Evolutionary conservation across 1,140 invertebrate genomes (phyloP), one percentile per base, ranked within the genome.

Genomic region (Heliconius congener): DNA sequence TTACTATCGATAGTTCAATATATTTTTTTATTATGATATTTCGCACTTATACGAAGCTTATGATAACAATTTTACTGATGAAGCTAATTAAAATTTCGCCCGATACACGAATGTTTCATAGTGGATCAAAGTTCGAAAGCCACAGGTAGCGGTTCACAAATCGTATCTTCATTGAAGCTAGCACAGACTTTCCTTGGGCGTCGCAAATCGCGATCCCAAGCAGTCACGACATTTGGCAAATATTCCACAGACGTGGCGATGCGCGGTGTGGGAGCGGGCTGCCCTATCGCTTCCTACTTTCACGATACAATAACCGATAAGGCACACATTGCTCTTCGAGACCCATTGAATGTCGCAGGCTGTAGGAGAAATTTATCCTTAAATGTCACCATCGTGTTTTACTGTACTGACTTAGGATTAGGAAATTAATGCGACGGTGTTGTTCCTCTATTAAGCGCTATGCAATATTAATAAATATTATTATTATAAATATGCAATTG

Each of bases 221-320:
- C 90, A 88, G 93, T 94, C 93, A 94, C 92, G 93, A 94, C 92
- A 90, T 88, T 93, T 93, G 91, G 92, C 90, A 93, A 94, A 93
- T 93, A 93, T 92, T 94, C 90, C 86, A 86, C 85, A 87, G 86
- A 91, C 88, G 88, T 87, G 87, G 89, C 82, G 86, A 86, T 85
- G 88, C 83, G 85, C 85, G 89, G 86, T 93, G 91, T 94, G 93
- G 93, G 92, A 94, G 93, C 92, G 91, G 78, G 84, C 81, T 93
- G 90, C 90, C 89, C 92, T 93, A 94, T 93, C 89, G 87, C 90
- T 93, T 94, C 92, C 91, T 92, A 89, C 90, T 93, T 91, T 89
- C 88, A 91, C 87, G 89, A 92, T 91, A 91, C 87, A 91, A 92
- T 93, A 92, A 91, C 88, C 86, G 90, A 92, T 93, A 91, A 87